Percentiles rank a stretch among this genome's conserved stretches.
Conservation (phyloP, 1,140 invertebrate species). For the Drosophila lacertosa region DNA sequence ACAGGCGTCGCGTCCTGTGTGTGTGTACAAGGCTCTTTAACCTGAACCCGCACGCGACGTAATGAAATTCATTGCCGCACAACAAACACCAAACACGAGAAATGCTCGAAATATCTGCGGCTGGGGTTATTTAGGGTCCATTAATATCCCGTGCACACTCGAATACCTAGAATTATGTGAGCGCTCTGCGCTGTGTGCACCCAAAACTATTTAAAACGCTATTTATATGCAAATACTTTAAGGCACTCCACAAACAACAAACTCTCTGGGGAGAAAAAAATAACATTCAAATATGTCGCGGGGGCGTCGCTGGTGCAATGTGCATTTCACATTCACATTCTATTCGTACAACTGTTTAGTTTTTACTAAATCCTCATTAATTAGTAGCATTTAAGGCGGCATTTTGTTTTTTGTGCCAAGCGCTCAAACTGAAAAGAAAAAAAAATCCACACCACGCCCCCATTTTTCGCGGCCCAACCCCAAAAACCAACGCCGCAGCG, state of each 20-base stretch:
- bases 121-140: constrained; percentile 28
- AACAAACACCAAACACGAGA: constrained; percentile 27
- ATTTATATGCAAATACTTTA: constrained; percentile 77
- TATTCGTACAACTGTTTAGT: constrained; percentile 50
- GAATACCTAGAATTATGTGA: constrained; percentile 64
- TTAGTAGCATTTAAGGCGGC: constrained; percentile 80
- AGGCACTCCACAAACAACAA: constrained; percentile 42
- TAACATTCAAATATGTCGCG: constrained; percentile 43
- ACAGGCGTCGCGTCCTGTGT: constrained; percentile 53
- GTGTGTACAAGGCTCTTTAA: constrained; percentile 35
- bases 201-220: constrained; percentile 77
- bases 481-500: constrained; percentile 51
- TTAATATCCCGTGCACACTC: constrained; percentile 6
- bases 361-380: constrained; percentile 83
- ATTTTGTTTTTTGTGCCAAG: constrained; percentile 46
- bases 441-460: constrained; percentile 53
- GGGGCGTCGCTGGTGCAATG: constrained; percentile 54
- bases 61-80: constrained; percentile 61
- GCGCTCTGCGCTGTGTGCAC: constrained; percentile 19
- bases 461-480: constrained; percentile 3
- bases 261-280: constrained; percentile 30
- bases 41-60: constrained; percentile 36
- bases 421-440: constrained; percentile 26
- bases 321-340: constrained; percentile 52
- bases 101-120: constrained; percentile 59